Evolutionary conservation across 1,140 invertebrate genomes (phyloP).

Genomic region (Brachionus koreanus): DNA sequence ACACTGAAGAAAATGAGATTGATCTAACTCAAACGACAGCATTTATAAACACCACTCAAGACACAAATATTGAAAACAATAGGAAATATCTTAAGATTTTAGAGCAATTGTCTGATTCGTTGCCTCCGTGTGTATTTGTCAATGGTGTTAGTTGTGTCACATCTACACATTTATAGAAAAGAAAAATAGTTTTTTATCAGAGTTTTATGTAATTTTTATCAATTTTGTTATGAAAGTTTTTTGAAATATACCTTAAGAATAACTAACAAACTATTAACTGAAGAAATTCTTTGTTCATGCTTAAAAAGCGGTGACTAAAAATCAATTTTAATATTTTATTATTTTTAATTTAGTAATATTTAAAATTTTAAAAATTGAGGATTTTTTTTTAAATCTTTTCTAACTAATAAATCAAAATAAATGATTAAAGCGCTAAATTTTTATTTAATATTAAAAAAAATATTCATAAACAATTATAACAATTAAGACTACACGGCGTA

Average conservation of each 20-base stretch:
- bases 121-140: conserved; percentile 41
- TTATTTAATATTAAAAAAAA: too few species aligned
- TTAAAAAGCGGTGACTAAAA: not conserved
- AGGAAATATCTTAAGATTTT: not conserved
- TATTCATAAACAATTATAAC: too few species aligned
- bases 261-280: not conserved
- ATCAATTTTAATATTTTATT: not conserved
- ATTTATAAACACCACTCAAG: conserved; percentile 34
- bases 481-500: too few species aligned
- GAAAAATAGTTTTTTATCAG: not conserved
- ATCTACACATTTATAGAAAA: conserved; percentile 39
- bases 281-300: not conserved
- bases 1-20: not conserved
- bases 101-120: not conserved
- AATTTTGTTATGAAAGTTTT: conserved; percentile 10
- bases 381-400: not conserved
- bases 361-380: not conserved
- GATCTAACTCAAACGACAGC: not conserved
- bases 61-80: conserved; percentile 27
- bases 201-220: not conserved
- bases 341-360: not conserved
- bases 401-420: not conserved
- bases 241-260: not conserved
- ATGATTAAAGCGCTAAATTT: not conserved
- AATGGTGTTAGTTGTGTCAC: conserved; percentile 43